Evolutionary conservation across 2,797 vertebrate genomes (phyloP).

Genomic region (Caiman crocodilus): DNA sequence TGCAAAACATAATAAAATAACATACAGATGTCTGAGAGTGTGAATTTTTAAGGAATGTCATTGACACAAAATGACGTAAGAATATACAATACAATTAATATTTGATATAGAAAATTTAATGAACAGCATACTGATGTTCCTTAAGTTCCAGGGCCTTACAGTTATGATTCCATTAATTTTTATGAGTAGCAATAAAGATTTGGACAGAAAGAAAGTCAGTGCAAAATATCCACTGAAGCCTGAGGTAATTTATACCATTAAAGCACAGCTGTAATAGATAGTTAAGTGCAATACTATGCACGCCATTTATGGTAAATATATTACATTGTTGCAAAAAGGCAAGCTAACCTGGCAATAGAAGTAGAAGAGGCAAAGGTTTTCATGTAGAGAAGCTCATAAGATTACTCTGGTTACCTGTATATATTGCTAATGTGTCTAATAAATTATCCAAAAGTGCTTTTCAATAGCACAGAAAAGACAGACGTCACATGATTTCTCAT

Average conservation of each 20-base stretch:
- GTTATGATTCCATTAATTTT: conserved; percentile 62
- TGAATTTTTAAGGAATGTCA: neutral
- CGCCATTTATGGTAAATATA: conserved; percentile 6
- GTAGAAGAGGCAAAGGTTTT: conserved; percentile 48
- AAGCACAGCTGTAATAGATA: conserved; percentile 54
- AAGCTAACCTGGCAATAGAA: conserved; percentile 40
- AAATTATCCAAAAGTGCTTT: conserved; percentile 54
- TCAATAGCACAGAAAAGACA: neutral
- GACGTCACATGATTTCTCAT: conserved; percentile 27
- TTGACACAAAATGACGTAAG: conserved; percentile 37
- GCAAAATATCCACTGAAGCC: conserved; percentile 60
- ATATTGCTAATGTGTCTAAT: conserved; percentile 47
- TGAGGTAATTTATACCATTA: conserved; percentile 71
- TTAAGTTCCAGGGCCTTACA: conserved; percentile 32
- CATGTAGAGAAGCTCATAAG: conserved; percentile 44
- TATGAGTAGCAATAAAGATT: conserved; percentile 59
- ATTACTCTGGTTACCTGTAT: conserved; percentile 41
- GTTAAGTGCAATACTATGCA: conserved; percentile 64
- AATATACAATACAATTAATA: conserved; percentile 51
- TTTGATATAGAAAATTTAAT: conserved; percentile 55
- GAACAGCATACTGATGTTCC: conserved; percentile 41
- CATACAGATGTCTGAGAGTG: neutral
- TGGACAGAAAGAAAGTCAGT: conserved; percentile 61
- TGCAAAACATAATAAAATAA: neutral
- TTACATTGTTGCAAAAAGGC: conserved; percentile 37